Percentiles rank a stretch among this genome's conserved stretches.
Evolutionary conservation across 92 coral and sea anemone genomes (phyloP).

Genomic region (Epizoanthus ramosus): DNA sequence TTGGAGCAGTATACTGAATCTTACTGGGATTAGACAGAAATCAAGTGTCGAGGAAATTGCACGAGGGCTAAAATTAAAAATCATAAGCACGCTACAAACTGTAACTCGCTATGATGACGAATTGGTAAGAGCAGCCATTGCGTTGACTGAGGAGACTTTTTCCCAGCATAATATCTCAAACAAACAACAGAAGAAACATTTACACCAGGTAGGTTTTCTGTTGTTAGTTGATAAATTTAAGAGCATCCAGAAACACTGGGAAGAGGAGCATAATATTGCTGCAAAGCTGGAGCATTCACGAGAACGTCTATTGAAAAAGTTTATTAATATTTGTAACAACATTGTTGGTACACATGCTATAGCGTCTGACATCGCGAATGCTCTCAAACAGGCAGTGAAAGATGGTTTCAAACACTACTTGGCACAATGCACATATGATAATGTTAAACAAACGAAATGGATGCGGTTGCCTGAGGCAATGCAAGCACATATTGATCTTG

Average conservation of each 20-base stretch:
- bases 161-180: not conserved
- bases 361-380: not conserved
- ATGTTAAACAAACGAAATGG: not conserved
- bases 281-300: not conserved
- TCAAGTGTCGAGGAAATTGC: not conserved
- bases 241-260: not conserved
- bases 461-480: not conserved
- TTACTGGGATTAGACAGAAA: not conserved
- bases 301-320: not conserved
- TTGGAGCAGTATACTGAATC: not conserved
- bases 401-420: not conserved
- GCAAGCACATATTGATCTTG: not conserved
- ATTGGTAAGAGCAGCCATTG: conserved; percentile 9
- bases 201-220: conserved; percentile 9
- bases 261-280: not conserved
- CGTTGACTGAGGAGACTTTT: conserved; percentile 2
- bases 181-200: not conserved
- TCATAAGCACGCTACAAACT: not conserved
- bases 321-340: not conserved
- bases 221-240: not conserved
- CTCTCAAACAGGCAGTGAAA: not conserved
- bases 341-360: not conserved
- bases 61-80: not conserved
- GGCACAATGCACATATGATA: not conserved
- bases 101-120: conserved; percentile 13